Conservation (phyloP, 2,113 vertebrate genomes). For the Geococcyx californianus region DNA sequence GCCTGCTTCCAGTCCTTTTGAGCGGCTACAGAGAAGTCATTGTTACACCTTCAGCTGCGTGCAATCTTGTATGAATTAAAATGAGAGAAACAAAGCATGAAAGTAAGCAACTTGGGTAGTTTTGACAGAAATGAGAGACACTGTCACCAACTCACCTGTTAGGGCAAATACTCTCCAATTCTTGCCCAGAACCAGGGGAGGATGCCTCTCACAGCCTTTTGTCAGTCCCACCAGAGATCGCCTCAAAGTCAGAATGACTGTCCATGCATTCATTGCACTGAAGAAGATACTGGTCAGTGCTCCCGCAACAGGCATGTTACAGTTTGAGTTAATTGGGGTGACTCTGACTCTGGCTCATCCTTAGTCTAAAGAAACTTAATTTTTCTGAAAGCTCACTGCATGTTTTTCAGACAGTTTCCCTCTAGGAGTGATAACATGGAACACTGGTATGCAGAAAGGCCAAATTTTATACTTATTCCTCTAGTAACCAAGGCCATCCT, state of each 20-base stretch:
- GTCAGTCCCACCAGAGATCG: fast-evolving
- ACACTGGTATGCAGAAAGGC: too few relatives aligned
- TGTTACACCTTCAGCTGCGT: fast-evolving
- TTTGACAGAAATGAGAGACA: background rate
- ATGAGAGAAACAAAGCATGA: background rate
- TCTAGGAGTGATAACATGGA: too few relatives aligned
- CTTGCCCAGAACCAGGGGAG: background rate
- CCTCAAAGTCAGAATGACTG: background rate
- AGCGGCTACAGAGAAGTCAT: background rate
- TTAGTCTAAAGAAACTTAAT: too few relatives aligned
- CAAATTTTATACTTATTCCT: too few relatives aligned
- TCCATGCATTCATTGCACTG: background rate
- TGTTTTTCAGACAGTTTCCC: too few relatives aligned
- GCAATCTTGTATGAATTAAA: background rate
- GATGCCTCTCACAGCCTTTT: background rate
- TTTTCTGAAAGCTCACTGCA: too few relatives aligned
- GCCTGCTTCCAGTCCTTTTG: background rate
- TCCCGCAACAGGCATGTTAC: background rate
- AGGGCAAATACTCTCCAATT: background rate
- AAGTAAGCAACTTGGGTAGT: background rate
- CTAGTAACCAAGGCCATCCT: too few relatives aligned
- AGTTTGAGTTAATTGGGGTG: too few relatives aligned
- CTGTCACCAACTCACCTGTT: background rate
- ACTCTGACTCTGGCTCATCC: too few relatives aligned
- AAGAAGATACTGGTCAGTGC: background rate